Base-by-base conservation (phyloP, 2,888 invertebrate genomes). In the Drosophila dives region DNA sequence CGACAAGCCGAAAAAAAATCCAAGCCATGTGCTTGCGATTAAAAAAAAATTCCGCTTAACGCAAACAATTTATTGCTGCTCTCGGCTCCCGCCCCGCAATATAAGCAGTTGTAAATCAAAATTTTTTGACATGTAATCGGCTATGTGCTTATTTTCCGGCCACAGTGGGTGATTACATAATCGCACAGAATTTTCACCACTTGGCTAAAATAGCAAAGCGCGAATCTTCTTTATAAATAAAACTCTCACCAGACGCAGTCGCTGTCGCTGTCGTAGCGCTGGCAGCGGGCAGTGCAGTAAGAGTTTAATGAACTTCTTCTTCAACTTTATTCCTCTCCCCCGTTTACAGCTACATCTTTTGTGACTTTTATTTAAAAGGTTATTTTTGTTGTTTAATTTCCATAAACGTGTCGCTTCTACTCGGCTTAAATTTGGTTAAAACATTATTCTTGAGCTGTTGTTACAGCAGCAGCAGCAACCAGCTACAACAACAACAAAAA, bases 11-110 rank as follows among this genome's bases (percentile, higher is more conserved):
- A 76, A 80, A 56, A 56, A 55, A 70, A 72, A 56, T 71, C 60
- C 58, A 77, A 62, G 72, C 82, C 86, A 86, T 86, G 86, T 86
- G 86, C 89, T 86, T 87, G 72, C 74, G 87, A 86, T 82, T 84
- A 87, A 66, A 74, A 75, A 61, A 50, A 83, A 77, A 64, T 34
- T 70, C 58, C 66, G 69, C 54, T 58, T 38, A 64, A 53, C 67
- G 67, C 55, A 64, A 77, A 64, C 29, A 45, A 34, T 38, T 61
- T 40, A 53, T n/a, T 49, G 34, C 42, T 34, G 10, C 12, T 54
- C 36, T 10, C n/a, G 23, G 15, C 20, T 42, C 23, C 20, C 32
- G 15, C 6, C 23, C 17, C 64, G 12, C 23, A 38, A 58, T 49
- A 6, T 29, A 51, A 55, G 17, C 63, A 50, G 42, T 63, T 45